Evolutionary conservation across 2,797 vertebrate species (phyloP), one percentile per base, ranked within the genome.

Genomic region (Ptychobarbus kaznakovi): DNA sequence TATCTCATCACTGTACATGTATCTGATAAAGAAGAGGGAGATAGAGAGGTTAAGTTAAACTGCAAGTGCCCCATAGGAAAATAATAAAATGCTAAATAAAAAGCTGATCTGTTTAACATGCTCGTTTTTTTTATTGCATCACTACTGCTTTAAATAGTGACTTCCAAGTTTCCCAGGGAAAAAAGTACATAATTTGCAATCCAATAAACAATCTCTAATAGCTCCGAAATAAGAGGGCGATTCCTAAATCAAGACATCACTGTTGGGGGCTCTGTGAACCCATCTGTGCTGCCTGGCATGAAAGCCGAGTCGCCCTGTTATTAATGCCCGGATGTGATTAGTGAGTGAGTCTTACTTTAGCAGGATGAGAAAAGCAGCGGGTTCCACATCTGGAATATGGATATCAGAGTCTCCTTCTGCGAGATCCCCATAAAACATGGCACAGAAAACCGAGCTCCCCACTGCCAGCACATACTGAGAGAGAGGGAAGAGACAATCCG

Each of bases 401-500:
- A 99, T 98, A 93, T 98, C 97, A 0, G 96, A 95, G 94, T 97
- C 96, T 88, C 96, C 96, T 94, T 99, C 98, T 0, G 98, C 98
- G 13, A 99, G 95, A 92, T 99, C 97, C 6, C 98, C 96, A 42
- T 99, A 99, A 94, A 99, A 99, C 98, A 99, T 99, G 92, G 98
- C 98, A 51, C 98, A 97, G 95, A 99, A 99, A 92, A 99, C 98
- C 0, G 98, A 99, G 94, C 98, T 99, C 78, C 98, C 98, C 69
- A 99, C 98, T 10, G 98, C 98, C 94, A 99, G 91, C 89, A 99
- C 98, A 8, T 99, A 99, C 98, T 99, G 95, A 74, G 65, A 82
- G 58, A 79, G 42, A 4, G 32, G 51, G 28, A 74, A 25, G 46
- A 76, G 25, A 70, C 8, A 68, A 46, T 13, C 25, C 12, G 25